phyloP scores from a whole-genome alignment of 2,113 vertebrate genomes.

The Engystomops pustulosus region DNA sequence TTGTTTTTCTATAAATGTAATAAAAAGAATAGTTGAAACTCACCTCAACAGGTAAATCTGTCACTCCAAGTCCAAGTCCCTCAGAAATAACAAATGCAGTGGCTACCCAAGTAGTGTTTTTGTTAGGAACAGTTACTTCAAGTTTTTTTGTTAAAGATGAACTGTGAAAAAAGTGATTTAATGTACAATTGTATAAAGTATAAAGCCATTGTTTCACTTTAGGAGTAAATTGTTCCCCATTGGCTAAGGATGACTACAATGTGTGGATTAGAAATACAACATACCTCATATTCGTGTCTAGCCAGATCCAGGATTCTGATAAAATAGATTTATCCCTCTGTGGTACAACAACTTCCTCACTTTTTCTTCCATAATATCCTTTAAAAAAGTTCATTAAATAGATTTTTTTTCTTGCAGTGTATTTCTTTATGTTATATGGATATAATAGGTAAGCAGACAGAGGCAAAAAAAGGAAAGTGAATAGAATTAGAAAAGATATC shows the following conservation, averaged over 20 bases:
- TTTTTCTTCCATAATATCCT: not conserved
- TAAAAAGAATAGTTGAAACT: not conserved
- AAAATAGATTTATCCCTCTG: constrained; percentile 59
- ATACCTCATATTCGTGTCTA: constrained; percentile 69
- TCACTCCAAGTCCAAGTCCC: constrained; percentile 70
- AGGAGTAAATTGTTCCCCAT: not conserved
- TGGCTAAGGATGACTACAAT: no score
- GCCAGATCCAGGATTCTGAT: constrained; percentile 79
- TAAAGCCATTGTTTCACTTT: not conserved
- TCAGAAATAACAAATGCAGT: constrained; percentile 75
- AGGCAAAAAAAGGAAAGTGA: no score
- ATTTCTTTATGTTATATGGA: no score
- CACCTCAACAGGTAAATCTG: constrained; percentile 65
- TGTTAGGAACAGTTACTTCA: constrained; percentile 69
- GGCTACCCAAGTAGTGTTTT: constrained; percentile 75
- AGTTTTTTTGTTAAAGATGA: constrained; percentile 59
- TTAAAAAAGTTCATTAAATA: not conserved
- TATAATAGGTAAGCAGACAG: no score
- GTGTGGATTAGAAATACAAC: no score
- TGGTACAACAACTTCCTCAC: not conserved
- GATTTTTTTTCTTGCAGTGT: no score
- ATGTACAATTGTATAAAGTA: not conserved
- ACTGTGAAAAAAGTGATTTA: constrained; percentile 55
- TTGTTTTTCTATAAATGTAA: no score
- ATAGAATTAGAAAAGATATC: no score